A percentile compares a stretch with the other conserved stretches of the same genome.
phyloP scores from a whole-genome alignment of 2,797 vertebrate species.

The Urosaurus nigricauda region DNA sequence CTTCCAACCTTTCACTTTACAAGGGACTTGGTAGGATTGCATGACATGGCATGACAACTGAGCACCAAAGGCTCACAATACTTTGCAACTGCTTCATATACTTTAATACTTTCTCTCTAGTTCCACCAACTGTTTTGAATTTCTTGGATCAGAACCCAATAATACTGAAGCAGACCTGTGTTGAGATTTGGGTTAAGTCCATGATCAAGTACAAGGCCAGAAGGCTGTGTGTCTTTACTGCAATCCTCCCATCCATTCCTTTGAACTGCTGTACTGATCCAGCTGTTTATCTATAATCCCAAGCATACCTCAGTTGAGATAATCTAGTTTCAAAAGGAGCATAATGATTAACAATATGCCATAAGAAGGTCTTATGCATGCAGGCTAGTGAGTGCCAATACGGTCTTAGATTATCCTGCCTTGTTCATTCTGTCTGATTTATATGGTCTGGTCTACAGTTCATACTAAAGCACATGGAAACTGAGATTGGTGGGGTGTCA shows the following conservation, averaged over 20 bases:
- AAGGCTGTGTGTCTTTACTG: background rate
- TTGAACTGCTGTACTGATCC: background rate
- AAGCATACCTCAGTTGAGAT: background rate
- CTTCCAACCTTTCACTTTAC: background rate
- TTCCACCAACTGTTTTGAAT: background rate
- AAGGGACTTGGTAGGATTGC: too few species aligned
- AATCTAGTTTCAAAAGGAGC: background rate
- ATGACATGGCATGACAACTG: too few species aligned
- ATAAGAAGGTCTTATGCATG: background rate
- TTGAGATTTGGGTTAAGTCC: background rate
- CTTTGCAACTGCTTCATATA: background rate
- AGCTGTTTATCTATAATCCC: background rate
- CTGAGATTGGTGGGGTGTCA: background rate
- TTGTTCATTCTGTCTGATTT: too few species aligned
- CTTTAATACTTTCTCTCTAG: background rate
- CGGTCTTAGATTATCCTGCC: background rate
- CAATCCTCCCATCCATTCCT: background rate
- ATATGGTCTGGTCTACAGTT: background rate
- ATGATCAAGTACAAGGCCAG: too few species aligned
- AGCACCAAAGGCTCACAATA: background rate
- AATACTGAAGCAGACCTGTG: background rate
- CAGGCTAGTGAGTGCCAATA: background rate
- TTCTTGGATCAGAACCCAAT: background rate
- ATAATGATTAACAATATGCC: background rate
- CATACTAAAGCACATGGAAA: background rate